Evolutionary conservation across 2,888 invertebrate genomes (phyloP).

Genomic region (Drepana falcataria): DNA sequence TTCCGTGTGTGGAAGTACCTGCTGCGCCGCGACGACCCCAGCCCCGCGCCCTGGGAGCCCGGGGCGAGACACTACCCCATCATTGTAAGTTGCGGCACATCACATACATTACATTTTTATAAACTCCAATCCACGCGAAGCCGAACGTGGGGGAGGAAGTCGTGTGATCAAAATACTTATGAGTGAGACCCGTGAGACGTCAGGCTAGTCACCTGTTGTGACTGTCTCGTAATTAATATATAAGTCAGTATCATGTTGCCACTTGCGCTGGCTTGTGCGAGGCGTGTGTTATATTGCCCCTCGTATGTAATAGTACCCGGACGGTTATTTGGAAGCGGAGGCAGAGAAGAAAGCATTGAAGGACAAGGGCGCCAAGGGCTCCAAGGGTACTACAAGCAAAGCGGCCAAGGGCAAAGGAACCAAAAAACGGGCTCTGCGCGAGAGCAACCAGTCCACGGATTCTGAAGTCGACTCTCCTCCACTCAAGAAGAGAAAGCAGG

Average conservation of each 20-base stretch:
- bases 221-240: too few species aligned
- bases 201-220: too few species aligned
- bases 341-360: conserved; percentile 67
- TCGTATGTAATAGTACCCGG: conserved; percentile 79
- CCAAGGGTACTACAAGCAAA: conserved; percentile 10
- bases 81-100: conserved; percentile 39
- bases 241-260: too few species aligned
- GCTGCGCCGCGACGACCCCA: conserved; percentile 86
- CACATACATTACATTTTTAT: too few species aligned
- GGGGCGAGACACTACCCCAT: conserved; percentile 80
- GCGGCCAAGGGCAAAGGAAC: conserved; percentile 20
- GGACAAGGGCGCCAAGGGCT: conserved; percentile 31
- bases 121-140: too few species aligned
- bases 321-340: conserved; percentile 83
- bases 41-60: conserved; percentile 88
- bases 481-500: conserved; percentile 33
- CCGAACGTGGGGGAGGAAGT: too few species aligned
- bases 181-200: too few species aligned
- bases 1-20: conserved; percentile 89
- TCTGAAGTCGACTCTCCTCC: conserved; percentile 38
- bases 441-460: conserved; percentile 40
- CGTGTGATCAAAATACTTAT: too few species aligned
- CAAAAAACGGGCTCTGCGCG: conserved; percentile 41
- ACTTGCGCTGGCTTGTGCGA: too few species aligned
- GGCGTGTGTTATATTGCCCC: too few species aligned